Conservation (phyloP, 2,888 invertebrate genomes). For the Cistogaster globosa region DNA sequence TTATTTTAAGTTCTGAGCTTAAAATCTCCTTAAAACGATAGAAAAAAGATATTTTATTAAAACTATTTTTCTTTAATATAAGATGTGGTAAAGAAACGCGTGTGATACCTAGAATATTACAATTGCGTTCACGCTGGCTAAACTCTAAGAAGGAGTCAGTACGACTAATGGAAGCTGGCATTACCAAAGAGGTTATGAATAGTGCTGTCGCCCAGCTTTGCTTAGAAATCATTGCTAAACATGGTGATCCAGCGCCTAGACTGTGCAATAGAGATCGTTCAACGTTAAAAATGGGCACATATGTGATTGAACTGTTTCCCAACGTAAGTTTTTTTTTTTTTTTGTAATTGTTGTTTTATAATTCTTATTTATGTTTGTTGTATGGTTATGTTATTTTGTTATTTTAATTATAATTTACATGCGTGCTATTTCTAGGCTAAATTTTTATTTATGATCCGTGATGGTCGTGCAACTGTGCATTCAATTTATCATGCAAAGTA, state of each 20-base stretch:
- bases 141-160: slow-evolving; percentile 95
- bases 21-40: not conserved
- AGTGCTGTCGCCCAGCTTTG: slow-evolving; percentile 98
- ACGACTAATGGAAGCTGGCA: slow-evolving; percentile 96
- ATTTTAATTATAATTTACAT: too few species aligned
- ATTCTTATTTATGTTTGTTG: too few species aligned
- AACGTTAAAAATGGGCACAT: slow-evolving; percentile 97
- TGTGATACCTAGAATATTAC: slow-evolving; percentile 97
- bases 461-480: slow-evolving; percentile 99
- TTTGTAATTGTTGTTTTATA: too few species aligned
- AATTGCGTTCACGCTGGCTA: slow-evolving; percentile 97
- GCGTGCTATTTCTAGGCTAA: slow-evolving; percentile 86
- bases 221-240: slow-evolving; percentile 96
- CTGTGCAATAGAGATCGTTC: slow-evolving; percentile 99
- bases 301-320: slow-evolving; percentile 97
- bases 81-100: slow-evolving; percentile 98
- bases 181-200: slow-evolving; percentile 95
- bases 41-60: not conserved
- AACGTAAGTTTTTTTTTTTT: slow-evolving; percentile 85
- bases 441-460: slow-evolving; percentile 98
- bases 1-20: too few species aligned
- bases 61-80: slow-evolving; percentile 76
- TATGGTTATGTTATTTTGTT: too few species aligned
- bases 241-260: slow-evolving; percentile 96
- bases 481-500: slow-evolving; percentile 97